These are phyloP conservation scores for Anguilla megastoma DNA, from an alignment of 2,797 vertebrate genomes.

Conservation along the genomic window DNA sequence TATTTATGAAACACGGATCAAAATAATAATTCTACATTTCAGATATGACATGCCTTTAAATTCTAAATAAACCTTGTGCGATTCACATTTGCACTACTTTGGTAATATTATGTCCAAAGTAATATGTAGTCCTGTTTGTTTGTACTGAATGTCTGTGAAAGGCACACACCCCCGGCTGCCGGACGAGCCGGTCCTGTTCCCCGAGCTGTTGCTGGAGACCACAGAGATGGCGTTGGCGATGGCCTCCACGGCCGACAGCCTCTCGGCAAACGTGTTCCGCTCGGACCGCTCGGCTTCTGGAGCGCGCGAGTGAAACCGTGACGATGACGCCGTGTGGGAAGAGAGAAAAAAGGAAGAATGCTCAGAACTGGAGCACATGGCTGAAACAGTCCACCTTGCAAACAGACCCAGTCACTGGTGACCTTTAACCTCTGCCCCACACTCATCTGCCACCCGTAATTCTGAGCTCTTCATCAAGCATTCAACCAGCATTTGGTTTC, in stretches of 20 bases:
- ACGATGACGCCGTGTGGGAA: not conserved
- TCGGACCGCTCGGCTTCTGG: conserved; percentile 98
- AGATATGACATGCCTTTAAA: too few species aligned
- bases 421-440: not conserved
- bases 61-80: too few species aligned
- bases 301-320: conserved; percentile 54
- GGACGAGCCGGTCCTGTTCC: conserved; percentile 93
- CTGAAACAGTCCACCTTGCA: not conserved
- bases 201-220: conserved; percentile 96
- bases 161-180: conserved; percentile 89
- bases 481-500: too few species aligned
- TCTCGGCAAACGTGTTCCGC: conserved; percentile 96
- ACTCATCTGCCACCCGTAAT: not conserved
- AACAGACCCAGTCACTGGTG: not conserved
- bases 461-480: not conserved
- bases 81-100: too few species aligned
- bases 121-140: too few species aligned
- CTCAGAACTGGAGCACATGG: not conserved
- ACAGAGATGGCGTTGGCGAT: conserved; percentile 99
- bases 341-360: not conserved
- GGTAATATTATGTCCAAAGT: too few species aligned
- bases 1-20: too few species aligned
- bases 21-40: too few species aligned
- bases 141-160: conserved; percentile 5
- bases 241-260: conserved; percentile 95